phyloP scores from a whole-genome alignment of 2,888 invertebrate genomes.

The Exocentrus adspersus region DNA sequence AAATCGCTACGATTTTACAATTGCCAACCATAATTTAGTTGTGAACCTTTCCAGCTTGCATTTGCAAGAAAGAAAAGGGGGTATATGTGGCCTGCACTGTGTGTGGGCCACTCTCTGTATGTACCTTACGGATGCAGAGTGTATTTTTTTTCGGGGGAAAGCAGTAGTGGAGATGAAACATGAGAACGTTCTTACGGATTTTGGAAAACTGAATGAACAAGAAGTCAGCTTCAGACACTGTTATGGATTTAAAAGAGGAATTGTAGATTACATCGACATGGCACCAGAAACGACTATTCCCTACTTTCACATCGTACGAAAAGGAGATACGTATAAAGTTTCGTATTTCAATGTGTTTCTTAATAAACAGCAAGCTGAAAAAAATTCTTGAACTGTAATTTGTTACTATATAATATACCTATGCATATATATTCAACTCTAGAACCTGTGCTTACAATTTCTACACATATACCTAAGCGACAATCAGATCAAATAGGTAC shows the following conservation, averaged over 20 bases:
- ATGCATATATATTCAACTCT: no score
- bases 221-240: slow-evolving; percentile 41
- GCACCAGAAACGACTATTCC: slow-evolving; percentile 30
- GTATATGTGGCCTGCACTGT: slow-evolving; percentile 42
- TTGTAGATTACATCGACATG: slow-evolving; percentile 29
- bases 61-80: slow-evolving; percentile 43
- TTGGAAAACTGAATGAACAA: slow-evolving; percentile 32
- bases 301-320: slow-evolving; percentile 29
- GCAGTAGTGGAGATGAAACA: slow-evolving; percentile 36
- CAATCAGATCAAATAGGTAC: no score
- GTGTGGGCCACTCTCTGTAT: slow-evolving; percentile 36
- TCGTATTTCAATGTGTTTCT: slow-evolving; percentile 32
- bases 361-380: slow-evolving; percentile 27
- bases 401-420: no score
- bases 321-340: slow-evolving; percentile 22
- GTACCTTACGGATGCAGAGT: slow-evolving; percentile 34
- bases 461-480: background rate
- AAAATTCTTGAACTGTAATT: slow-evolving; percentile 1
- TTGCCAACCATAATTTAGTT: slow-evolving; percentile 37
- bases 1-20: slow-evolving; percentile 6
- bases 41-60: slow-evolving; percentile 45
- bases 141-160: slow-evolving; percentile 46
- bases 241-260: slow-evolving; percentile 40
- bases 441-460: no score
- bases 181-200: slow-evolving; percentile 33